Percentiles rank a stretch among this genome's conserved stretches.
Conservation (phyloP, 2,888 invertebrate genomes). For the Rhagonycha lutea region DNA sequence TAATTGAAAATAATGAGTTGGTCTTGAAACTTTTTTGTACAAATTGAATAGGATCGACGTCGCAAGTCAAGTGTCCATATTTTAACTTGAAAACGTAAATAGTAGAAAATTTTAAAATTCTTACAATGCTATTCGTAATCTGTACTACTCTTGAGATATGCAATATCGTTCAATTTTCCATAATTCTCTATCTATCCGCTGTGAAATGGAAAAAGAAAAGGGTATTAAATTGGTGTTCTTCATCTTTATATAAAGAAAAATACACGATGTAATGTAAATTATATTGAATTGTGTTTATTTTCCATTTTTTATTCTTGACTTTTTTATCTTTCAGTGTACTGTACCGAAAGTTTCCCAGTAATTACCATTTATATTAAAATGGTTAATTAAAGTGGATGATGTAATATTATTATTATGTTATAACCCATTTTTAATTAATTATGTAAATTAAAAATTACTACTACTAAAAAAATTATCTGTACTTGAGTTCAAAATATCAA, state of each 20-base stretch:
- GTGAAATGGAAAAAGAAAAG: slow-evolving; percentile 23
- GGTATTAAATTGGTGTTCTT: slow-evolving; percentile 16
- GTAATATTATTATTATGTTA: not conserved
- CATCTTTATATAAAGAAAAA: slow-evolving; percentile 20
- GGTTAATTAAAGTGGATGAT: not conserved
- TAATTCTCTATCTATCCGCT: slow-evolving; percentile 27
- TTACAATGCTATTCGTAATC: slow-evolving; percentile 10
- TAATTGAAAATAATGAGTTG: slow-evolving; percentile 29
- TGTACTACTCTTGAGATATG: slow-evolving; percentile 16
- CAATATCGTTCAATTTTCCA: slow-evolving; percentile 31
- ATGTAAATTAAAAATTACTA: not conserved
- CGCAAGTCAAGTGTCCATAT: slow-evolving; percentile 16
- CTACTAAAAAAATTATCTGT: not conserved
- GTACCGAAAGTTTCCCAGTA: not conserved
- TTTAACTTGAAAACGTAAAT: slow-evolving; percentile 17
- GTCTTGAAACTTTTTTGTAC: slow-evolving; percentile 6
- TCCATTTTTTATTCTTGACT: slow-evolving; percentile 3
- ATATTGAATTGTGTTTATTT: slow-evolving; percentile 9
- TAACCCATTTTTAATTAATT: not conserved
- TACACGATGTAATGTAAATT: slow-evolving; percentile 14
- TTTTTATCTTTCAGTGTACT: not conserved
- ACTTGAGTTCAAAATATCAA: not conserved
- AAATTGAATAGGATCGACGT: slow-evolving; percentile 22
- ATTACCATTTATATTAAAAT: slow-evolving; percentile 2
- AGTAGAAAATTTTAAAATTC: slow-evolving; percentile 7